Base-by-base conservation (phyloP, 2,888 invertebrate species). In the Smittia sp. region DNA sequence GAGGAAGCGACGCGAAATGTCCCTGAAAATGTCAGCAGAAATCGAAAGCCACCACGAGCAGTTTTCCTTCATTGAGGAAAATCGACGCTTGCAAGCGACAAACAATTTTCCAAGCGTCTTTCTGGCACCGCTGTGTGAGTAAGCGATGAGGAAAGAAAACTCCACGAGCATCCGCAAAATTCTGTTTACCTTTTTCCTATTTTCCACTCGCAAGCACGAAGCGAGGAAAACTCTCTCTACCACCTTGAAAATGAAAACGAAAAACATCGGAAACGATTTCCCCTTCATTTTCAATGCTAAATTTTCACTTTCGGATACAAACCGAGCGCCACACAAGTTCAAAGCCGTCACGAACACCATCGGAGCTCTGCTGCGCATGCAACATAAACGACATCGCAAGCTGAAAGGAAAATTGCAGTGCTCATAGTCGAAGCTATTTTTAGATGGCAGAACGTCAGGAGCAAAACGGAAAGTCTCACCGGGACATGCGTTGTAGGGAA, bases 251-350 rank as follows among this genome's bases (percentile, higher is more conserved):
- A 41, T 67, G 67, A 67, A 67, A 66, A 67, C 46, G 67, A 67
- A 58, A 46, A 46, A 67, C 39, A 20, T 13, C n/a, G 24, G 9
- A 24, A 46, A 41, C 27, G 20, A 69, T 69, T 69, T 69, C 69
- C 69, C 69, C 69, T 69, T 69, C 54, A 27, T 7, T 69, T 69
- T 69, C 69, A 69, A 69, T 69, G 69, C 41, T 69, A 69, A 69
- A 69, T 69, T 69, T 69, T 69, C 69, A 69, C 69, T 69, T 69
- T 69, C 69, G 27, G 27, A 52, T 52, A 69, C 69, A 25, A 69
- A 25, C n/a, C 22, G 15, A 2, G 27, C 32, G 15, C 32, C 32
- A 20, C 18, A 46, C 46, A 46, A 46, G 46, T 46, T 46, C 46
- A 46, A 46, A 46, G 69, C 69, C 69, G 69, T 52, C 41, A 69